Conservation (phyloP, 2,797 vertebrate species). For the Momotus momota region DNA sequence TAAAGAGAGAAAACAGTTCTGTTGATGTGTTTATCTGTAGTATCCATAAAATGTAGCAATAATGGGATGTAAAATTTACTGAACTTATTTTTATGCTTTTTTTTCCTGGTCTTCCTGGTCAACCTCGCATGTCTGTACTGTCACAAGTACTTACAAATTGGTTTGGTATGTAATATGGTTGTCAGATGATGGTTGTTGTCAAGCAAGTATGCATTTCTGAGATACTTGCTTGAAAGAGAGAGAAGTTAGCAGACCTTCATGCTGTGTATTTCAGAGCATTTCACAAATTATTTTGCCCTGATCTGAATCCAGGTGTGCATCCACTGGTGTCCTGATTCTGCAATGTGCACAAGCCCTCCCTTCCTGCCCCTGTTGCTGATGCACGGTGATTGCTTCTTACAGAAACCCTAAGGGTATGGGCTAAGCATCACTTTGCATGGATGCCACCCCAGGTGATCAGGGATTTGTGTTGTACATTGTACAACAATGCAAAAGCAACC, state of each 20-base stretch:
- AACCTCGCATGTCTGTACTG: accelerated
- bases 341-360: accelerated
- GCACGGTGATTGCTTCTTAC: background rate
- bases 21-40: background rate
- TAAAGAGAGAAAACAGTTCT: background rate
- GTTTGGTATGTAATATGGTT: background rate
- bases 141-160: background rate
- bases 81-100: background rate
- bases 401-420: background rate
- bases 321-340: accelerated
- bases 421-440: background rate
- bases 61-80: background rate
- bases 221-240: background rate
- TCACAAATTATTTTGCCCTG: background rate
- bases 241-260: background rate
- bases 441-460: background rate
- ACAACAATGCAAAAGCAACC: background rate
- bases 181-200: background rate
- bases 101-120: background rate
- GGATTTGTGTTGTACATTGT: accelerated
- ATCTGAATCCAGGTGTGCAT: background rate
- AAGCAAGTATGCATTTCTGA: background rate
- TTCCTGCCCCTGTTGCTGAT: background rate
- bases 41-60: background rate
- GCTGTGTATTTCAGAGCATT: background rate